Evolutionary conservation across 2,888 invertebrate genomes (phyloP), one percentile per base, ranked within the genome.

Genomic region (Drosophila ochracea): DNA sequence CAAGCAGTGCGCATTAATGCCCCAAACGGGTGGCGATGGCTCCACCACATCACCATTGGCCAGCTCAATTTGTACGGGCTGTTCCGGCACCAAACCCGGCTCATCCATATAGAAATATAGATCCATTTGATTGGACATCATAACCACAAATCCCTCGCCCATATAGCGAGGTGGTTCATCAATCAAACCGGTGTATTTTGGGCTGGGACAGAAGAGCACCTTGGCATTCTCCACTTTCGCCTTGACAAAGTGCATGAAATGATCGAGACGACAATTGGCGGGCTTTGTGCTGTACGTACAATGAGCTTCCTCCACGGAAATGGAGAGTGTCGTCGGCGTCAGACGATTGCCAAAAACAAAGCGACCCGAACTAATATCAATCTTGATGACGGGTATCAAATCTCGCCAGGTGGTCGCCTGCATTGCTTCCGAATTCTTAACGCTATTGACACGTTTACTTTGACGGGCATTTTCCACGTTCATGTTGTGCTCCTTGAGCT

Each of bases 81-180:
- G 97, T 90, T 97, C 97, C 1, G 98, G 98, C 4, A 99, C 98
- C 60, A 97, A 93, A 4, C 98, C 99, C 47, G 92, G 97, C 92
- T 99, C 98, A 93, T 99, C 99, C 97, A 99, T 98, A 91, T 98
- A 99, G 93, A 98, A 99, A 93, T 99, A 99, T 31, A 99, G 95
- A 92, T 99, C 98, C 87, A 99, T 96, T 91, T 97, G 97, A 92
- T 99, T 99, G 4, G 98, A 98, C 92, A 98, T 98, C 94, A 99
- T 96, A 13, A 99, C 96, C 1, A 99, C 99, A 94, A 99, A 99
- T 0, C 99, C 99, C 94, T 99, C 99, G 6, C 99, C 99, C 99
- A 99, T 99, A 91, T 97, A 98, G 41, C 98, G 94, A 0, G 99
- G 99, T 0, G 99, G 99, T 89, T 98, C 98, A 93, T 98, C 98